Conservation (phyloP, 2,888 invertebrate species). For the Steromphala cineraria region DNA sequence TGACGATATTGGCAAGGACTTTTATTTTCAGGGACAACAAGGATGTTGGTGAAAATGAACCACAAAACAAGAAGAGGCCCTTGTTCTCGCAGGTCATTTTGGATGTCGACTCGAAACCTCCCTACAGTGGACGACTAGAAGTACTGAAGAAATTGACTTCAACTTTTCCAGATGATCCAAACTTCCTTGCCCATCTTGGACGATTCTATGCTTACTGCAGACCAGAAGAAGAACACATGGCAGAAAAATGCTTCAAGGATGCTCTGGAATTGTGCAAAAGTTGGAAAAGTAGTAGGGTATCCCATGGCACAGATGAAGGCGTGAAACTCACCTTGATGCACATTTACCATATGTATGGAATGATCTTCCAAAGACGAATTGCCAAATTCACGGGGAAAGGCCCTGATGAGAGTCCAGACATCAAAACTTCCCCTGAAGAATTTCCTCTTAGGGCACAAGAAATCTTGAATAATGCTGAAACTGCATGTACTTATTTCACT, state of each 20-base stretch:
- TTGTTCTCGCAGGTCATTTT: conserved; percentile 41
- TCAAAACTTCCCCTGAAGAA: background rate
- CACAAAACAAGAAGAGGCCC: conserved; percentile 27
- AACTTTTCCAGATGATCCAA: conserved; percentile 45
- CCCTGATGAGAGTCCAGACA: conserved; percentile 28
- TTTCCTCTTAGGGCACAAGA: conserved; percentile 29
- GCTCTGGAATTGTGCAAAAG: conserved; percentile 38
- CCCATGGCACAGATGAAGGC: conserved; percentile 26
- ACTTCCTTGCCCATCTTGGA: conserved; percentile 49
- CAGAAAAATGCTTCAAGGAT: conserved; percentile 41
- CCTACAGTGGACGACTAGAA: conserved; percentile 44
- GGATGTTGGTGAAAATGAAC: conserved; percentile 39
- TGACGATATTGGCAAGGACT: conserved; percentile 42
- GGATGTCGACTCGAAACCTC: conserved; percentile 43
- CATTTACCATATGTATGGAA: conserved; percentile 55
- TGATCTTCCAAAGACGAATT: conserved; percentile 39
- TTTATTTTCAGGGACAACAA: conserved; percentile 48
- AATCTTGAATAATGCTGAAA: conserved; percentile 32
- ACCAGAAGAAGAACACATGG: conserved; percentile 43
- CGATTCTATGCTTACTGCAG: conserved; percentile 44
- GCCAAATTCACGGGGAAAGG: conserved; percentile 33
- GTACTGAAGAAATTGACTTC: conserved; percentile 40
- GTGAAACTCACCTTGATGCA: conserved; percentile 43
- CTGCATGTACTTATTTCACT: conserved; percentile 43
- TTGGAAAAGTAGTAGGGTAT: background rate